Evolutionary conservation across 2,113 vertebrate genomes (phyloP).

Genomic region (Festucalex cinctus): DNA sequence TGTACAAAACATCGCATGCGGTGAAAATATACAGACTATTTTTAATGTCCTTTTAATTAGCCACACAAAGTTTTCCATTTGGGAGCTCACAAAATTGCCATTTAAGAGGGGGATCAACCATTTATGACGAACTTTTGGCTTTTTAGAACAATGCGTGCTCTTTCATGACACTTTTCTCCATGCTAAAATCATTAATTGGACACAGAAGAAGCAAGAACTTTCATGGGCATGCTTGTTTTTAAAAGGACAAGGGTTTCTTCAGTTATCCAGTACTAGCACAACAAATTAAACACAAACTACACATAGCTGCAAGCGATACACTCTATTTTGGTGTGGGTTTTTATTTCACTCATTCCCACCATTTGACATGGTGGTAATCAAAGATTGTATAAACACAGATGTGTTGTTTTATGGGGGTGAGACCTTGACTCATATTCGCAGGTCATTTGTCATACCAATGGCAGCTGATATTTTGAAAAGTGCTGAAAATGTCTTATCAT

Average conservation of each 20-base stretch:
- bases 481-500: background rate
- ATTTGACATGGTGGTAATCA: background rate
- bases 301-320: background rate
- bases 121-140: background rate
- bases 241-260: background rate
- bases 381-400: background rate
- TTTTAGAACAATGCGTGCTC: background rate
- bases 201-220: background rate
- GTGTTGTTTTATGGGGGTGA: background rate
- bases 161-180: background rate
- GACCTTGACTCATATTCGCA: background rate
- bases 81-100: background rate
- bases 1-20: constrained; percentile 25
- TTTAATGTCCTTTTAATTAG: background rate
- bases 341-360: background rate
- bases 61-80: background rate
- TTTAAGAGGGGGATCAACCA: background rate
- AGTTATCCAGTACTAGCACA: background rate
- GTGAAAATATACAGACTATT: background rate
- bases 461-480: background rate
- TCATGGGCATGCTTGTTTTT: background rate
- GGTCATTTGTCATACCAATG: background rate
- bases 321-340: background rate
- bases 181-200: background rate
- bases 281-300: background rate